Percentiles rank a stretch among this genome's conserved stretches.
Conservation (phyloP, 1,140 invertebrate genomes). For the Zaprionus camerounensis region DNA sequence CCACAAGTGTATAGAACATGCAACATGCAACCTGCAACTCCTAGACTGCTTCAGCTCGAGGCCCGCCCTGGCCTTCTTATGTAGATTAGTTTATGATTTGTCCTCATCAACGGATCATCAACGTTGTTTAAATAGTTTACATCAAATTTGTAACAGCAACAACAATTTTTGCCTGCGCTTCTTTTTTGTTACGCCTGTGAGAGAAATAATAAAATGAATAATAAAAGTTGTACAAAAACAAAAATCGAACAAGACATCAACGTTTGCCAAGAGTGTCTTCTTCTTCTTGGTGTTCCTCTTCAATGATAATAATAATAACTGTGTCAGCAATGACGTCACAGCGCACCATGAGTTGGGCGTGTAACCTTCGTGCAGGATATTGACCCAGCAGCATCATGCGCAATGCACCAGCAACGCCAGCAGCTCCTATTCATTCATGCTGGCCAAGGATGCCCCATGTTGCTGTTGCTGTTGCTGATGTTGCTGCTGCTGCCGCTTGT, state of each 20-base stretch:
- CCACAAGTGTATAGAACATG: constrained; percentile 1
- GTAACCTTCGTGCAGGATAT: constrained; percentile 67
- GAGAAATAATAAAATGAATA: constrained; percentile 38
- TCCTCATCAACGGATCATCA: constrained; percentile 36
- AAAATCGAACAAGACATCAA: neutral
- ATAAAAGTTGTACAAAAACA: constrained; percentile 39
- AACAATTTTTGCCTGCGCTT: constrained; percentile 61
- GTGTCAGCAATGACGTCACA: constrained; percentile 75
- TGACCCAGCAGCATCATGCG: constrained; percentile 77
- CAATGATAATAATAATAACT: constrained; percentile 39
- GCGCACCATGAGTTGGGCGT: constrained; percentile 31
- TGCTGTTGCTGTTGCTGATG: constrained; percentile 34
- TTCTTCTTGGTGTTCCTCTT: neutral
- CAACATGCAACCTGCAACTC: constrained; percentile 13
- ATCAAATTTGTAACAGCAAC: constrained; percentile 60
- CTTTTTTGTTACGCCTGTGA: constrained; percentile 67
- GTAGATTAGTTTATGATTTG: constrained; percentile 45
- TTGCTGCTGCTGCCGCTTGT: constrained; percentile 9
- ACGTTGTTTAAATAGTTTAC: constrained; percentile 66
- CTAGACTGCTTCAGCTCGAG: constrained; percentile 32
- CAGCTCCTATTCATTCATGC: constrained; percentile 67
- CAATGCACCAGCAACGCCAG: constrained; percentile 39
- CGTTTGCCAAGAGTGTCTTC: neutral
- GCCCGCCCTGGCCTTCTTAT: constrained; percentile 17
- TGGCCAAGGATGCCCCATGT: constrained; percentile 50